Percentiles rank a stretch among this genome's conserved stretches.
Conservation (phyloP, 37 sponge, comb jelly and placozoan species). For the Halichondria panicea region DNA sequence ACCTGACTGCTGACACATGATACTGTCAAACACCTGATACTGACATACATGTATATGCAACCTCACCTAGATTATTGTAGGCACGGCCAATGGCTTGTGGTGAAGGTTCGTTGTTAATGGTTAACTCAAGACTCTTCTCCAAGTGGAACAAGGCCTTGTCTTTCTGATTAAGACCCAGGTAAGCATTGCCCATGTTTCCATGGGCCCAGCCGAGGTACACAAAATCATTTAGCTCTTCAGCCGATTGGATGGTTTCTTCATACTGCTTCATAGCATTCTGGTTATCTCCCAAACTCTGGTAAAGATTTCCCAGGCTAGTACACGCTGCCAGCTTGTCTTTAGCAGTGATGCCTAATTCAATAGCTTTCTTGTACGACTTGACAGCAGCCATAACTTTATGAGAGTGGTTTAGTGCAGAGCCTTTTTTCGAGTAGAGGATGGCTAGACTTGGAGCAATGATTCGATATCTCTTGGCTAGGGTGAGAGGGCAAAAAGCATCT, state of each 20-base stretch:
- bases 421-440: slow-evolving; percentile 34
- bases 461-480: slow-evolving; percentile 14
- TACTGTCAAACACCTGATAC: no score
- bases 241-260: slow-evolving; percentile 20
- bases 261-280: slow-evolving; percentile 54
- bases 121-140: slow-evolving; percentile 35
- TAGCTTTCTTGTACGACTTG: slow-evolving; percentile 36
- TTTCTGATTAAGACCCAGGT: slow-evolving; percentile 44
- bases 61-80: slow-evolving; percentile 70
- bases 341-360: not conserved
- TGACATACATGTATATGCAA: no score
- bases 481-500: not conserved
- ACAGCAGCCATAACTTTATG: slow-evolving; percentile 63
- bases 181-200: slow-evolving; percentile 80
- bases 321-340: slow-evolving; percentile 54
- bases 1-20: no score
- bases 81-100: slow-evolving; percentile 69
- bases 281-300: slow-evolving; percentile 57
- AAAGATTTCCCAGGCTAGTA: slow-evolving; percentile 61
- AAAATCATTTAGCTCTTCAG: slow-evolving; percentile 42
- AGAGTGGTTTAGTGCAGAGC: slow-evolving; percentile 16
- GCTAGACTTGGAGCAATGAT: slow-evolving; percentile 29
- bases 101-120: slow-evolving; percentile 39
- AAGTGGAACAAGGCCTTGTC: slow-evolving; percentile 66
- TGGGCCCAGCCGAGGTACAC: slow-evolving; percentile 66